Evolutionary conservation across 2,888 invertebrate species (phyloP), one percentile per base, ranked within the genome.

Genomic region (Amiota minor): DNA sequence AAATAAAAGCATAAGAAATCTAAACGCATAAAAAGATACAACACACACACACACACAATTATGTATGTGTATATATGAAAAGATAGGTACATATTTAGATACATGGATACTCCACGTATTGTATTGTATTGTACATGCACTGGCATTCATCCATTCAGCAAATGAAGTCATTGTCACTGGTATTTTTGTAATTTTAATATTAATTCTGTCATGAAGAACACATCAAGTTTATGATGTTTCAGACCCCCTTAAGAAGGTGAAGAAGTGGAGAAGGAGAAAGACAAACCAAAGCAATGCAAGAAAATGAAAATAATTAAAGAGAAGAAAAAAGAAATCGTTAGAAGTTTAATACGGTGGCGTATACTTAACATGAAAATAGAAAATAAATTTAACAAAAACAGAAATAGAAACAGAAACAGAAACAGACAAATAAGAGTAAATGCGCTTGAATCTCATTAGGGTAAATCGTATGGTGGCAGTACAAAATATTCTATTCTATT

Each of bases 131-230:
- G 4, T 2, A 6, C 35, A 35, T 35, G 35, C 35, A 6, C 35
- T 35, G 35, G 4, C 35, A 35, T 35, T 35, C 6, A 35, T 35
- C 35, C 35, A 35, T 35, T 8, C 35, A 59, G 59, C 53, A 68
- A 68, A 50, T 68, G 16, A 68, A 68, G 67, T 53, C 67, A 53
- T 68, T 53, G 67, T 23, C 50, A 14, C 35, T 53, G 67, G 50
- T 23, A 68, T 53, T 50, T 20, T 68, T 50, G 67, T 53, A 53
- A 68, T 68, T 50, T 47, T 18, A 11, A 47, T 47, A 46, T 45
- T 35, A 65, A 65, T 65, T 65, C n/a, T 47, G 62, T 18, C 12
- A 23, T 45, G 62, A 53, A 16, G 14, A 53, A 53, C 16, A 53
- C 14, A 53, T n/a, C 16, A 53, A 53, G 14, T 53, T 53, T 2